These are phyloP conservation scores for Axis porcinus DNA, from an alignment of 2,113 vertebrate genomes.

Conservation along the genomic window DNA sequence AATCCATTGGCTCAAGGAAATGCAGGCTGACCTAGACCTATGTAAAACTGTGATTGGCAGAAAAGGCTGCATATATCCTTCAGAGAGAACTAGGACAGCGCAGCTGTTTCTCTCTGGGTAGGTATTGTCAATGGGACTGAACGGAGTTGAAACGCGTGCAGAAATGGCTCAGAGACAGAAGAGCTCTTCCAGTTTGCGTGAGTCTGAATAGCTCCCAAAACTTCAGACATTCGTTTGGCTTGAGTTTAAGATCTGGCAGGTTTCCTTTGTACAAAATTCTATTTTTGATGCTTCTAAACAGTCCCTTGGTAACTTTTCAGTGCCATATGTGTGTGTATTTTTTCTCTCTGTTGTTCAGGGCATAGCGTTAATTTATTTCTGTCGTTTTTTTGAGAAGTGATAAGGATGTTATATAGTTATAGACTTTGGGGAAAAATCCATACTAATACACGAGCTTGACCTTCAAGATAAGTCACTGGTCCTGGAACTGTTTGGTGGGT, in stretches of 20 bases:
- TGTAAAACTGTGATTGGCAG: not conserved
- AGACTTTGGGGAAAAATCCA: not conserved
- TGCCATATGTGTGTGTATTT: not conserved
- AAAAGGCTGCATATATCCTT: not conserved
- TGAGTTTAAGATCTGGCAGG: not conserved
- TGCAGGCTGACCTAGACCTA: not conserved
- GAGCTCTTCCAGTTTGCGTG: not conserved
- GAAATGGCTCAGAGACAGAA: not conserved
- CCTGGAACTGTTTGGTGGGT: not conserved
- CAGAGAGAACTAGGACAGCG: not conserved
- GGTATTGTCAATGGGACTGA: not conserved
- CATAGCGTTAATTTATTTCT: not conserved
- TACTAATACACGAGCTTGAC: not conserved
- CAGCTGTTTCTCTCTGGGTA: not conserved
- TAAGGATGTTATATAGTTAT: not conserved
- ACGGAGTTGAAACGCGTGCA: not conserved
- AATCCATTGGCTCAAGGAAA: not conserved
- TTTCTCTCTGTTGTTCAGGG: not conserved
- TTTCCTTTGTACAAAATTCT: conserved; percentile 1
- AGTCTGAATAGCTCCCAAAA: not conserved
- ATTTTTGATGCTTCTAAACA: not conserved
- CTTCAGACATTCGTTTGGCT: not conserved
- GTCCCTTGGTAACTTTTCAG: not conserved
- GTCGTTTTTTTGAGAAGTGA: not conserved
- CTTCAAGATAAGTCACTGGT: not conserved